Conservation (phyloP, 2,888 invertebrate species). For the Chrysotoxum bicinctum region DNA sequence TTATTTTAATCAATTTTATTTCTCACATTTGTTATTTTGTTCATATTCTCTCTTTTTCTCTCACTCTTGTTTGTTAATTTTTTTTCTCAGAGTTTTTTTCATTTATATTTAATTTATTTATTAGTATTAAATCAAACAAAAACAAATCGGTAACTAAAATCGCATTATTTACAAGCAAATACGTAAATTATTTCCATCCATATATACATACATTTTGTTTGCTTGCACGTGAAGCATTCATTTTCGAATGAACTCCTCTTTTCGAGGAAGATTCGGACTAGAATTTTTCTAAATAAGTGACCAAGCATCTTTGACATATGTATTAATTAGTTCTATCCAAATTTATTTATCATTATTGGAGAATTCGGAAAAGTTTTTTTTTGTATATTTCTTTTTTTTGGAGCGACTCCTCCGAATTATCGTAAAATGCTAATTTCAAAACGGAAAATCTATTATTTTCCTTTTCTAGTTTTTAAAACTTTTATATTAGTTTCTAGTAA, state of each 20-base stretch:
- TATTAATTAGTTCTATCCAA: conserved; percentile 58
- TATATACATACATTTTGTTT: conserved; percentile 52
- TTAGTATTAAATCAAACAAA: conserved; percentile 73
- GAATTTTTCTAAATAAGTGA: conserved; percentile 31
- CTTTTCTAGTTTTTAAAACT: conserved; percentile 46
- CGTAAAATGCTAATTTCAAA: conserved; percentile 68
- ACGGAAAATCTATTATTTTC: conserved; percentile 33
- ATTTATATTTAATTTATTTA: conserved; percentile 73
- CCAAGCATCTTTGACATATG: conserved; percentile 36
- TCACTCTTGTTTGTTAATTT: conserved; percentile 64
- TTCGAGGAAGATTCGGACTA: conserved; percentile 12
- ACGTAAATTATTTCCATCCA: conserved; percentile 69
- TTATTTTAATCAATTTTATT: conserved; percentile 54
- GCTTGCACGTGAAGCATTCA: conserved; percentile 64
- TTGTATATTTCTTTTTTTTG: conserved; percentile 40
- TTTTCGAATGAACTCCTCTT: conserved; percentile 29
- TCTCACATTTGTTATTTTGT: conserved; percentile 67
- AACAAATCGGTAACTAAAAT: conserved; percentile 70
- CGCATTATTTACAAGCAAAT: conserved; percentile 67
- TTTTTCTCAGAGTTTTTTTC: conserved; percentile 71
- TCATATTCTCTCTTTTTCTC: conserved; percentile 70
- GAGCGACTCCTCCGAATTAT: conserved; percentile 66
- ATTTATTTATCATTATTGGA: conserved; percentile 59
- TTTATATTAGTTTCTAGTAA: conserved; percentile 63
- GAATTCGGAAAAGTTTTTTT: conserved; percentile 58